Evolutionary conservation across 2,888 invertebrate genomes (phyloP).

Genomic region (Aphodius granarius): DNA sequence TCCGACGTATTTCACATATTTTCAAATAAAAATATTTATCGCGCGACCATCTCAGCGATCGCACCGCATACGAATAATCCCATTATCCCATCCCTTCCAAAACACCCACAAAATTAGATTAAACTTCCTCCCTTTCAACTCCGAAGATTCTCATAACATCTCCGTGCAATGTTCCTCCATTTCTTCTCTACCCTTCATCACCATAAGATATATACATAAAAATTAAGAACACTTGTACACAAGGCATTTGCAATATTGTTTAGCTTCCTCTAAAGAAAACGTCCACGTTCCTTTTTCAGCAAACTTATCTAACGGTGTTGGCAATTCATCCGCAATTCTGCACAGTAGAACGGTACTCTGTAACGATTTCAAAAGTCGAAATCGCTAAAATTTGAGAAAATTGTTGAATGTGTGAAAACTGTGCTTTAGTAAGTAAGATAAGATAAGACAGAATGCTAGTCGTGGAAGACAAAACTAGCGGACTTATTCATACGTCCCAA

Average conservation of each 20-base stretch:
- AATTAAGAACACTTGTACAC: neutral
- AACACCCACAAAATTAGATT: neutral
- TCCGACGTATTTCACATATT: constrained; percentile 23
- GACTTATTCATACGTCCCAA: neutral
- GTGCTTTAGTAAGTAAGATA: too few relatives aligned
- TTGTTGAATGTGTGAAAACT: too few relatives aligned
- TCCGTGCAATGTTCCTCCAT: neutral
- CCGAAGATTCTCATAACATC: neutral
- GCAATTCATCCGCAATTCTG: too few relatives aligned
- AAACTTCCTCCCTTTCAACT: neutral
- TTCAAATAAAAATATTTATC: constrained; percentile 11
- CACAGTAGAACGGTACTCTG: too few relatives aligned
- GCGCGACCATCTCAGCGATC: constrained; percentile 3
- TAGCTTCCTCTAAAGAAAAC: too few relatives aligned
- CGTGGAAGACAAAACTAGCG: too few relatives aligned
- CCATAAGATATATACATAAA: neutral
- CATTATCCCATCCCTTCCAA: constrained; percentile 6
- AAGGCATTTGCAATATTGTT: neutral
- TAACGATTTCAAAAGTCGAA: too few relatives aligned
- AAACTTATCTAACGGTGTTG: too few relatives aligned
- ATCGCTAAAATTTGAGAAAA: too few relatives aligned
- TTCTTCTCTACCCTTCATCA: neutral
- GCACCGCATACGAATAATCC: constrained; percentile 13
- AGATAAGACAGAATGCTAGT: too few relatives aligned
- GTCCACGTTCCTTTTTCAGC: too few relatives aligned